phyloP scores from a whole-genome alignment of 2,113 vertebrate species.

The Calyptomena viridis region DNA sequence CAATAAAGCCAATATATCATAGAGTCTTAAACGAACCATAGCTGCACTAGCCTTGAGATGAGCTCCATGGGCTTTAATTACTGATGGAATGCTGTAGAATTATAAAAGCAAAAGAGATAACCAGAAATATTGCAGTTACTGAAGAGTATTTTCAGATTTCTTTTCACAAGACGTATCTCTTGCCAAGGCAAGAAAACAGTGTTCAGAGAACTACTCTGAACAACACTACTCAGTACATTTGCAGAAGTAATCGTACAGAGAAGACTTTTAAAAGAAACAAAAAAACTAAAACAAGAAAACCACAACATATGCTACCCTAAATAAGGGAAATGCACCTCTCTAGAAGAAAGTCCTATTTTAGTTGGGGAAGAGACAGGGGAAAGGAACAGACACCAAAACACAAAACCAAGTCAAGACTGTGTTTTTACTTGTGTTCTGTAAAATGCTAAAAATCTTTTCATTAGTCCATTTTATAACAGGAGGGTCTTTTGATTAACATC shows the following conservation, averaged over 20 bases:
- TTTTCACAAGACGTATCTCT: background rate
- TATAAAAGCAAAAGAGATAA: background rate
- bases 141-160: background rate
- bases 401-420: background rate
- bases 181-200: background rate
- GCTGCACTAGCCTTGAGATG: conserved; percentile 98
- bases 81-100: conserved; percentile 86
- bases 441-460: background rate
- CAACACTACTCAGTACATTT: background rate
- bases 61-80: conserved; percentile 95
- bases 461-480: background rate
- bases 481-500: background rate
- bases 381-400: background rate
- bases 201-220: background rate
- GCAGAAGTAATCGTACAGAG: background rate
- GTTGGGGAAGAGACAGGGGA: background rate
- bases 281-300: background rate
- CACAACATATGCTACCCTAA: background rate
- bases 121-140: background rate
- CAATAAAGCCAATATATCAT: conserved; percentile 95
- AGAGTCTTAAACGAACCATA: conserved; percentile 96
- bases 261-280: background rate
- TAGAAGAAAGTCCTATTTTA: background rate
- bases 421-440: background rate
- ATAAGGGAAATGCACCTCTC: background rate